Conservation (phyloP, 2,888 invertebrate species). For the Limnephilus marmoratus region DNA sequence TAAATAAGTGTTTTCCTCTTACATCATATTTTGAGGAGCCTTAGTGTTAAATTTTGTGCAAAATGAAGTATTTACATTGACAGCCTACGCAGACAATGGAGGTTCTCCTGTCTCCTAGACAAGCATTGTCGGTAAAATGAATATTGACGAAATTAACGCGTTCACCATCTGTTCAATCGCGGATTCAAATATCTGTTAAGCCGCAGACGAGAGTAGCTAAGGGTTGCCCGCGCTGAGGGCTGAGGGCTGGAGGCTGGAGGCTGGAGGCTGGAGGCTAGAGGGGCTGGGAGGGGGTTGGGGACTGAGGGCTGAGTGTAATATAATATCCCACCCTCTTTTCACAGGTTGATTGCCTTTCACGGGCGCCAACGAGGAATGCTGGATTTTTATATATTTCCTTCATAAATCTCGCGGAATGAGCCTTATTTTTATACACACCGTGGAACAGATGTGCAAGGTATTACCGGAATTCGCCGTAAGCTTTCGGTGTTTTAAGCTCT, state of each 20-base stretch:
- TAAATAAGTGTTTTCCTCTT: background rate
- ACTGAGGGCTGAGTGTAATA: background rate
- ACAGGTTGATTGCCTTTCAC: conserved; percentile 63
- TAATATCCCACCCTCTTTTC: conserved; percentile 47
- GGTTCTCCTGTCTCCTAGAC: background rate
- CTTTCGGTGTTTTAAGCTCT: conserved; percentile 44
- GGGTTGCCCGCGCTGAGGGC: conserved; percentile 16
- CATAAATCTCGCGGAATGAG: conserved; percentile 64
- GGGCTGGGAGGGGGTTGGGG: background rate
- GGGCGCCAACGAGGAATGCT: conserved; percentile 56
- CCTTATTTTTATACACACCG: conserved; percentile 58
- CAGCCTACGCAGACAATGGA: background rate
- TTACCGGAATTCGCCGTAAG: conserved; percentile 52
- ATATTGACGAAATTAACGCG: conserved; percentile 25
- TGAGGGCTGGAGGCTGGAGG: background rate
- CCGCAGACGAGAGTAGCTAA: conserved; percentile 17
- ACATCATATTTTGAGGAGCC: background rate
- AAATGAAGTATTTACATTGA: background rate
- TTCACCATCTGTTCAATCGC: conserved; percentile 26
- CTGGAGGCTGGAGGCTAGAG: too few species aligned
- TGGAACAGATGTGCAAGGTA: conserved; percentile 62
- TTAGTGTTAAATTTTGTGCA: background rate
- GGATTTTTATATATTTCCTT: conserved; percentile 65
- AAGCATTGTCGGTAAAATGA: background rate
- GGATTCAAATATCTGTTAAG: conserved; percentile 41